Evolutionary conservation across 2,888 invertebrate species (phyloP).

Genomic region (Hedya salicella): DNA sequence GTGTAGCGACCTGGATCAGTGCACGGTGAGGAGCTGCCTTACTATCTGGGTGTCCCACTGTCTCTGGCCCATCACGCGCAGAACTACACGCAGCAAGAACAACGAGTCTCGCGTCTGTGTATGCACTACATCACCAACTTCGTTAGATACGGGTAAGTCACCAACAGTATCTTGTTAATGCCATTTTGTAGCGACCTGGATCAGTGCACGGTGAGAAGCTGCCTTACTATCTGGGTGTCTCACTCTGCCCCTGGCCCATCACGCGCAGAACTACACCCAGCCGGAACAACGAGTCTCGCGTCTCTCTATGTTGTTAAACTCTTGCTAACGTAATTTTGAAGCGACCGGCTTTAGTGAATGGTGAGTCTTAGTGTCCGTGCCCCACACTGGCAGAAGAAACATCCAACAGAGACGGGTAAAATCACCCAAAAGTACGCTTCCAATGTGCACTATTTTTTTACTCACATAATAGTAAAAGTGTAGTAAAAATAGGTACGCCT

Average conservation of each 20-base stretch:
- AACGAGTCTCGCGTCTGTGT: slow-evolving; percentile 90
- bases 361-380: slow-evolving; percentile 94
- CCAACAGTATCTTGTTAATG: not conserved
- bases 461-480: too few relatives aligned
- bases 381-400: too few relatives aligned
- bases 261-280: slow-evolving; percentile 90
- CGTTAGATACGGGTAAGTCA: slow-evolving; percentile 92
- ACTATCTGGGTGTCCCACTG: slow-evolving; percentile 92
- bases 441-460: too few relatives aligned
- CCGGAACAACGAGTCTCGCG: slow-evolving; percentile 91
- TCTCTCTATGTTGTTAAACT: slow-evolving; percentile 91
- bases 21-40: slow-evolving; percentile 94
- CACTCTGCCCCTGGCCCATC: slow-evolving; percentile 87
- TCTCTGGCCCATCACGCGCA: slow-evolving; percentile 86
- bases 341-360: slow-evolving; percentile 90
- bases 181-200: slow-evolving; percentile 73
- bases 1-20: slow-evolving; percentile 92
- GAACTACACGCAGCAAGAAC: slow-evolving; percentile 92
- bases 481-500: too few relatives aligned
- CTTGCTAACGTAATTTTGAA: too few relatives aligned
- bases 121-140: slow-evolving; percentile 95
- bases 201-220: slow-evolving; percentile 95
- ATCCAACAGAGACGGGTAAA: too few relatives aligned
- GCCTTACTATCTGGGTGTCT: slow-evolving; percentile 93
- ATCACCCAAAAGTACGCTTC: too few relatives aligned